phyloP scores from a whole-genome alignment of 2,888 invertebrate genomes.

The Idaea straminata region DNA sequence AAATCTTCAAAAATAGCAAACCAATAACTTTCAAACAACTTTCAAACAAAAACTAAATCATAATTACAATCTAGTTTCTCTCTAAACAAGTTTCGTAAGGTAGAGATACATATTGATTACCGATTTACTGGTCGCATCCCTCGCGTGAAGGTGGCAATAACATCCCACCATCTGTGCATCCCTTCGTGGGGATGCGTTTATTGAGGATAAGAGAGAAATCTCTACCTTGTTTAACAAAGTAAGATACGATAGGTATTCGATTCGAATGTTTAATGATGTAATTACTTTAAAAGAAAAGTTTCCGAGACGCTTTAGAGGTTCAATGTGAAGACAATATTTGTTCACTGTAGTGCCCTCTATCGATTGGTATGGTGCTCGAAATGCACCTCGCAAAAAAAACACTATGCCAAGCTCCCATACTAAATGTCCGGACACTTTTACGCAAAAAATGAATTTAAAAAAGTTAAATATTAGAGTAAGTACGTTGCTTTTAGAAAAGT shows the following conservation, averaged over 20 bases:
- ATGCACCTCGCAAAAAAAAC: too few relatives aligned
- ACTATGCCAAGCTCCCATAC: too few relatives aligned
- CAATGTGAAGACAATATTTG: too few relatives aligned
- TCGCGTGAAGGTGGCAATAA: conserved; percentile 64
- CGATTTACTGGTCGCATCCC: conserved; percentile 49
- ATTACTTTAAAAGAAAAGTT: neutral
- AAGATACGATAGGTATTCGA: neutral
- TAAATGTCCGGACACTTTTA: too few relatives aligned
- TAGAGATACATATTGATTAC: conserved; percentile 55
- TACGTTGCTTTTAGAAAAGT: too few relatives aligned
- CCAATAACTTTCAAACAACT: neutral
- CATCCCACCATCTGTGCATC: conserved; percentile 67
- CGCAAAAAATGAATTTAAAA: too few relatives aligned
- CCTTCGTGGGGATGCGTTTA: conserved; percentile 34
- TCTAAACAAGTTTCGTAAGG: conserved; percentile 11
- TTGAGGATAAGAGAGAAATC: conserved; percentile 19
- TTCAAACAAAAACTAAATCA: neutral
- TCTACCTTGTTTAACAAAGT: neutral
- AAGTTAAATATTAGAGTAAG: too few relatives aligned
- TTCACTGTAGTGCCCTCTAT: too few relatives aligned
- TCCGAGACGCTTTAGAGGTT: too few relatives aligned
- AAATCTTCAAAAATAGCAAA: too few relatives aligned
- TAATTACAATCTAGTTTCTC: neutral
- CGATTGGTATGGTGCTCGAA: too few relatives aligned
- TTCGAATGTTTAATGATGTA: neutral